These are phyloP conservation scores for Drosophila lowei DNA, from an alignment of 1,140 invertebrate species.

Conservation along the genomic window DNA sequence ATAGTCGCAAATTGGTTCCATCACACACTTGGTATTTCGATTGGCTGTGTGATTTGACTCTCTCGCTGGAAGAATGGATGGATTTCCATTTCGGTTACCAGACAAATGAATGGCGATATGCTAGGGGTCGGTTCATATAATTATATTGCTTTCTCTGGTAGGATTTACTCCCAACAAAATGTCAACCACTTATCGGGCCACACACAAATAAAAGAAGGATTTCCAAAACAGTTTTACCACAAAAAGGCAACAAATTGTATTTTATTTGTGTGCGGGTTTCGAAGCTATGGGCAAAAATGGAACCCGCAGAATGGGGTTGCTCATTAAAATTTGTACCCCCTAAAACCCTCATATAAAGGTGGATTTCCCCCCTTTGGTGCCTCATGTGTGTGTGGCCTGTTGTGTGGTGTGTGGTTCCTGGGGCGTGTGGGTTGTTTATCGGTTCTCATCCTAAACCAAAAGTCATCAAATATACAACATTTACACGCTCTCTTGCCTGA, in stretches of 20 bases:
- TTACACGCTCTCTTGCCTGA: slow-evolving; percentile 8
- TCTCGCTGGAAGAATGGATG: slow-evolving; percentile 30
- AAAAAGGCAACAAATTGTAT: slow-evolving; percentile 12
- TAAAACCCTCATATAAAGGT: slow-evolving; percentile 14
- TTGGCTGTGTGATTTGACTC: slow-evolving; percentile 54
- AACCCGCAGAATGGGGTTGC: slow-evolving; percentile 42
- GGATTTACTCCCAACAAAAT: slow-evolving; percentile 41
- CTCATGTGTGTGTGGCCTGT: background rate
- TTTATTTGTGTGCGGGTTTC: slow-evolving; percentile 46
- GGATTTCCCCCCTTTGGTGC: slow-evolving; percentile 1
- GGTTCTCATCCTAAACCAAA: slow-evolving; percentile 34
- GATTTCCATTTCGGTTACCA: slow-evolving; percentile 7
- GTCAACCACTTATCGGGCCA: slow-evolving; percentile 72
- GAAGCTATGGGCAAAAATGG: slow-evolving; percentile 23
- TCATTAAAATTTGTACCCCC: slow-evolving; percentile 43
- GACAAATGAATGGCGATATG: slow-evolving; percentile 3
- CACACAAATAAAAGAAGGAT: slow-evolving; percentile 54
- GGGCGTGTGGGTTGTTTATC: slow-evolving; percentile 28
- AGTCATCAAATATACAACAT: slow-evolving; percentile 35
- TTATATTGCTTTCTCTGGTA: slow-evolving; percentile 22
- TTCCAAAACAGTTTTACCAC: slow-evolving; percentile 54
- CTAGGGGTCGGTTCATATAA: background rate
- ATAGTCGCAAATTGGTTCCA: slow-evolving; percentile 75
- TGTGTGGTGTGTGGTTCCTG: slow-evolving; percentile 1
- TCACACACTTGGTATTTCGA: slow-evolving; percentile 62